Evolutionary conservation across 1,140 invertebrate genomes (phyloP), one percentile per base, ranked within the genome.

Genomic region (Panagrolaimus sp.): DNA sequence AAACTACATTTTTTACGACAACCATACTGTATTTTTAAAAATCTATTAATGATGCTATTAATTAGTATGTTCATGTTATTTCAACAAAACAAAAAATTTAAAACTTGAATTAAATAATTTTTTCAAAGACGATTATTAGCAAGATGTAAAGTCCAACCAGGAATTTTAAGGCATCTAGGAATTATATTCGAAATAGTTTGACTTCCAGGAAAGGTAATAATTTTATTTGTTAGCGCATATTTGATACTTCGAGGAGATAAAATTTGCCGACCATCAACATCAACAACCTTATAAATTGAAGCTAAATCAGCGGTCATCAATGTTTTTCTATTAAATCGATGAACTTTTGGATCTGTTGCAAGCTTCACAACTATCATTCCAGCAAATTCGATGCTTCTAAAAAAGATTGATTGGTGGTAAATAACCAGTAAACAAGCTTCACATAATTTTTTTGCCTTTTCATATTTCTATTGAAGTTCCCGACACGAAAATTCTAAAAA

Each of bases 241-340:
- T 58, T 58, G 10, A 58, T 12, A 58, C 52, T 58, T 2, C 52
- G 52, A 6, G 52, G 52, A 0, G 52, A 58, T 24, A 43, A 73
- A 63, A 38, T 24, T 45, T 15, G 58, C n/a, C 43, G 14, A 73
- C 73, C 73, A 65, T 75, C 74, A 12, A 47, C 48, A 32, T 75
- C 73, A 8, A 38, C 69, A 43, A 75, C 76, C 21, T 55, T 43
- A 46, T 75, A 75, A 45, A 73, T 70, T 10, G 17, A 24, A 21
- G 73, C 73, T 9, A 75, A 48, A 45, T 76, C 73, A 8, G 32
- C 73, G 21, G 73, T 76, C 24, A 76, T 66, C 26, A 70, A 63
- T 44, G 76, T 72, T 58, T 47, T 15, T 3, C 74, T 73, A 32
- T 58, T 72, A 26, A 76, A 76, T 32, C 32, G n/a, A 26, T 68